These are phyloP conservation scores for Callimorpha dominula DNA, from an alignment of 2,888 invertebrate species.

Conservation along the genomic window DNA sequence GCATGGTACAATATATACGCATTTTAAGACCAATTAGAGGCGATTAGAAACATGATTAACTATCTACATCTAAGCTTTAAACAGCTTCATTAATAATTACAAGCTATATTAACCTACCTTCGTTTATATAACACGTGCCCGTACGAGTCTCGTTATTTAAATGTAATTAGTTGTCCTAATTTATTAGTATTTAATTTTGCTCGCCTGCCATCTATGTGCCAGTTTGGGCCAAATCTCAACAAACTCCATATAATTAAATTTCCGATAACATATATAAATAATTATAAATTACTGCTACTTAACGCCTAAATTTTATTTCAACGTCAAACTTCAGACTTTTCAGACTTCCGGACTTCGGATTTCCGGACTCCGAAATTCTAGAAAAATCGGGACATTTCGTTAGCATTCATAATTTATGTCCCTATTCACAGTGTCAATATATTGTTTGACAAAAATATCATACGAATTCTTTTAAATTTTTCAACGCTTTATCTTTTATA, in stretches of 20 bases:
- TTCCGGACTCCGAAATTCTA: neutral
- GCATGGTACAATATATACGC: too few relatives aligned
- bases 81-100: too few relatives aligned
- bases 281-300: slow-evolving; percentile 24
- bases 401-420: too few relatives aligned
- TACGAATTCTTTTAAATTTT: neutral
- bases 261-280: slow-evolving; percentile 39
- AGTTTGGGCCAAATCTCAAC: slow-evolving; percentile 24
- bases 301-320: slow-evolving; percentile 30
- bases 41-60: too few relatives aligned
- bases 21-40: too few relatives aligned
- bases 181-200: neutral
- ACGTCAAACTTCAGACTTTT: slow-evolving; percentile 10
- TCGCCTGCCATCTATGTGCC: neutral
- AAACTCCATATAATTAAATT: slow-evolving; percentile 25
- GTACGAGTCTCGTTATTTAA: too few relatives aligned
- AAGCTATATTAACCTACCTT: too few relatives aligned
- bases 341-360: neutral
- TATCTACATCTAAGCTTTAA: too few relatives aligned
- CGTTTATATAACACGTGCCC: too few relatives aligned
- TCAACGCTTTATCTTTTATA: neutral
- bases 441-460: too few relatives aligned
- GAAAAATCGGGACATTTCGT: too few relatives aligned
- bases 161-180: neutral
- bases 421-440: neutral